These are phyloP conservation scores for Shinisaurus crocodilurus DNA, from an alignment of 2,113 vertebrate genomes.

Conservation along the genomic window DNA sequence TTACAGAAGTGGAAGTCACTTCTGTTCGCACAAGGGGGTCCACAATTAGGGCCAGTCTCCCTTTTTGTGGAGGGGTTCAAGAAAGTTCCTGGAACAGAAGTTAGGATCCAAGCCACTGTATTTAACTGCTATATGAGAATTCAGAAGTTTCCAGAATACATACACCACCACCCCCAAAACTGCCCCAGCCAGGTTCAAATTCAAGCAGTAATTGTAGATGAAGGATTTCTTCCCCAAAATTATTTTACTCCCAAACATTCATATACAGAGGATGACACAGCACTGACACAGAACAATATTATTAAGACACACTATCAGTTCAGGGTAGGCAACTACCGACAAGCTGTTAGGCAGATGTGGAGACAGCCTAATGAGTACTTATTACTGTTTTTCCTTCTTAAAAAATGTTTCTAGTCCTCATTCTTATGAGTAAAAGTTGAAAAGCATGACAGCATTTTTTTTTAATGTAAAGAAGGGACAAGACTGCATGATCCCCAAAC, in stretches of 20 bases:
- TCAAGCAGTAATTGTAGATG: neutral
- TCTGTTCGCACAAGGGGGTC: too few relatives aligned
- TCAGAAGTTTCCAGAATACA: neutral
- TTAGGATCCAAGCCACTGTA: neutral
- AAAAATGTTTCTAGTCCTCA: neutral
- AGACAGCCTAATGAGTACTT: neutral
- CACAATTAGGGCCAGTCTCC: neutral
- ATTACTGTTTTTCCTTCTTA: neutral
- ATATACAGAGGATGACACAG: neutral
- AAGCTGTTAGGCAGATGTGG: neutral
- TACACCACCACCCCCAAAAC: neutral
- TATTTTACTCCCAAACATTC: neutral
- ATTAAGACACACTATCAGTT: neutral
- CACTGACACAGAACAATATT: too few relatives aligned
- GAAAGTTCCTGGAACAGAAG: neutral
- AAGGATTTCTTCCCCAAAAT: too few relatives aligned
- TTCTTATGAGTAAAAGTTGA: neutral
- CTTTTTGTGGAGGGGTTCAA: neutral
- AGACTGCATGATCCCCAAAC: neutral
- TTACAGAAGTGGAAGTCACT: neutral
- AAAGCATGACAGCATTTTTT: neutral
- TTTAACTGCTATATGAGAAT: neutral
- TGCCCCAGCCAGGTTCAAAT: neutral
- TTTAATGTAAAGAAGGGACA: neutral
- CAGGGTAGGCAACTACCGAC: neutral